Evolutionary conservation across 2,113 vertebrate species (phyloP).

Genomic region (Nothoprocta perdicaria): DNA sequence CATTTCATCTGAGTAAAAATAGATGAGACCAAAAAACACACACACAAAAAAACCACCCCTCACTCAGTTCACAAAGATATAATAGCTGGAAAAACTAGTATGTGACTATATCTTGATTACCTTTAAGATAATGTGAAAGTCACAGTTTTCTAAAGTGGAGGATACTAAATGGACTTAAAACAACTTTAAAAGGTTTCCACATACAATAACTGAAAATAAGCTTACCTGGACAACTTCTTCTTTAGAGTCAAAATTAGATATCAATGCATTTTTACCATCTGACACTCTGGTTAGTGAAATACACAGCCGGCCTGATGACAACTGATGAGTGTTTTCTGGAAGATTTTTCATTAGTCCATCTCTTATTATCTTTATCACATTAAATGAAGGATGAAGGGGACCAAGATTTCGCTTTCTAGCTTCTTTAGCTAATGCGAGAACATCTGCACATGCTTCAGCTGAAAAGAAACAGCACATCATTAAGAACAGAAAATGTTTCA

Average conservation of each 20-base stretch:
- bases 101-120: background rate
- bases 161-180: background rate
- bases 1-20: background rate
- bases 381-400: conserved; percentile 88
- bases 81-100: background rate
- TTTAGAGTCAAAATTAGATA: conserved; percentile 90
- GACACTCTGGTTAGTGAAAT: conserved; percentile 91
- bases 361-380: conserved; percentile 80
- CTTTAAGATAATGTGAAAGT: background rate
- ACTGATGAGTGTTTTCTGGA: conserved; percentile 82
- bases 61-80: background rate
- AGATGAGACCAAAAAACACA: rapidly evolving
- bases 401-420: conserved; percentile 85
- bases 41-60: background rate
- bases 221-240: conserved; percentile 92
- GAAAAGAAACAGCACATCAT: background rate
- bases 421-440: conserved; percentile 76
- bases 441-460: conserved; percentile 71
- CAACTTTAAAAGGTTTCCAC: background rate
- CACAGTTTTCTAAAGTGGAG: background rate
- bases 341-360: conserved; percentile 78
- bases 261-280: conserved; percentile 87
- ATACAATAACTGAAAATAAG: background rate
- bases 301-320: conserved; percentile 79
- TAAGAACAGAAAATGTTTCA: background rate